Conservation (phyloP, 2,113 vertebrate species). For the Nymphicus hollandicus region DNA sequence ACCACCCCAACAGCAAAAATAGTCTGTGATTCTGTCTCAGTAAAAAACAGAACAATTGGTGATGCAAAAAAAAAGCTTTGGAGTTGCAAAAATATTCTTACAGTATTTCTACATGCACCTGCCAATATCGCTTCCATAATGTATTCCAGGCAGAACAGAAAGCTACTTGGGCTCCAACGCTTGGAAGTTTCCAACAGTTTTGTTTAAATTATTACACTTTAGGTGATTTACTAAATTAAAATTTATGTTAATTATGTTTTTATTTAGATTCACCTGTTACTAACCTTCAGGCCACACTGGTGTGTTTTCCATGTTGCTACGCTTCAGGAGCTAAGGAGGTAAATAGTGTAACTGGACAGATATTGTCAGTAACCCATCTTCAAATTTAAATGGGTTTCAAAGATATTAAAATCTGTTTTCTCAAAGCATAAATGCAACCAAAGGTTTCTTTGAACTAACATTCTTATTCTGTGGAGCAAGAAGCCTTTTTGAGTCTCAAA, state of each 20-base stretch:
- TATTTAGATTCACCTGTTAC: not conserved
- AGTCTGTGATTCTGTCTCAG: not conserved
- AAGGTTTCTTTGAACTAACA: not conserved
- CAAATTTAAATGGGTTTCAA: not conserved
- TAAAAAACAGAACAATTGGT: not conserved
- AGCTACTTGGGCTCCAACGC: not conserved
- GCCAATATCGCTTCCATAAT: not conserved
- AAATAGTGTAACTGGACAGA: not conserved
- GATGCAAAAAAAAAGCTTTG: not conserved
- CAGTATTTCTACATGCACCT: not conserved
- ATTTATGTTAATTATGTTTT: not conserved
- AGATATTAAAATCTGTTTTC: not conserved
- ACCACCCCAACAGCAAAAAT: not conserved
- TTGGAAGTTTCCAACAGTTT: not conserved
- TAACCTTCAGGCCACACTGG: accelerated
- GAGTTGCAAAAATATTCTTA: not conserved
- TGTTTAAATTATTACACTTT: not conserved
- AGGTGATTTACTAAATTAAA: not conserved
- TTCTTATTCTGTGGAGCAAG: not conserved
- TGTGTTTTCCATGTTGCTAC: not conserved
- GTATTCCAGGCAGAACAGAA: not conserved
- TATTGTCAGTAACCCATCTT: not conserved
- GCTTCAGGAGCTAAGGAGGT: not conserved
- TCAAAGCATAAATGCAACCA: not conserved
- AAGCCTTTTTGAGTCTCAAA: not conserved